These are phyloP conservation scores for Drosophila cognata DNA, from an alignment of 2,888 invertebrate species.

Conservation along the genomic window DNA sequence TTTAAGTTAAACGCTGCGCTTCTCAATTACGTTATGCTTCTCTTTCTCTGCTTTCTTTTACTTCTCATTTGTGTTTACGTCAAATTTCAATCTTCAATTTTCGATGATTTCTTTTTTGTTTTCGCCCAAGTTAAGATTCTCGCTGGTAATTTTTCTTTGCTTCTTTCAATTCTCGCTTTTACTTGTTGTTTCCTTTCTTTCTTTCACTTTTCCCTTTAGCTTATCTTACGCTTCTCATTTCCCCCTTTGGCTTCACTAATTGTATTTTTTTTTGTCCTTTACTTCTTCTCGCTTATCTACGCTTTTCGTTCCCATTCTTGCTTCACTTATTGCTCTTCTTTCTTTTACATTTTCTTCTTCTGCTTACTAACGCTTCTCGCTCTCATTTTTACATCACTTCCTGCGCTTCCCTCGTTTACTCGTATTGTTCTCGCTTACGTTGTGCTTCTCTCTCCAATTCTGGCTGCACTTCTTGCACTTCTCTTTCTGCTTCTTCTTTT, in stretches of 20 bases:
- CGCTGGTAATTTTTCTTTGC: neutral
- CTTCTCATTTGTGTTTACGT: neutral
- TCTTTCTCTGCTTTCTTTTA: neutral
- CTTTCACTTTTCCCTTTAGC: neutral
- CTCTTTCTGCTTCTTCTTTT: neutral
- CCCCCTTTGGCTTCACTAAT: neutral
- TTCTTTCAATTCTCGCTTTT: neutral
- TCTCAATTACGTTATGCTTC: neutral
- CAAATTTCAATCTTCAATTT: neutral
- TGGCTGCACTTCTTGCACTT: neutral
- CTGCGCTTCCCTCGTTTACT: neutral
- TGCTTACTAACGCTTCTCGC: neutral
- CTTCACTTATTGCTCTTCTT: neutral
- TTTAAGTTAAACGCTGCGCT: neutral
- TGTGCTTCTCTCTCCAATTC: neutral
- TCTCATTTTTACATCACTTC: neutral
- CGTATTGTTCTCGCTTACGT: neutral
- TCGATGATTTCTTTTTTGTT: neutral
- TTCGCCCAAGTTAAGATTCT: neutral
- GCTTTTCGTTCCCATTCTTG: neutral
- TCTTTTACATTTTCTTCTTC: neutral
- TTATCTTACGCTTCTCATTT: neutral
- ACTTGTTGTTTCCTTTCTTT: neutral
- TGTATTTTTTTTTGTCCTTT: neutral
- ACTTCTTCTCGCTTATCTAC: neutral